Conservation (phyloP, 2,113 vertebrate species). For the Perca schrenkii region DNA sequence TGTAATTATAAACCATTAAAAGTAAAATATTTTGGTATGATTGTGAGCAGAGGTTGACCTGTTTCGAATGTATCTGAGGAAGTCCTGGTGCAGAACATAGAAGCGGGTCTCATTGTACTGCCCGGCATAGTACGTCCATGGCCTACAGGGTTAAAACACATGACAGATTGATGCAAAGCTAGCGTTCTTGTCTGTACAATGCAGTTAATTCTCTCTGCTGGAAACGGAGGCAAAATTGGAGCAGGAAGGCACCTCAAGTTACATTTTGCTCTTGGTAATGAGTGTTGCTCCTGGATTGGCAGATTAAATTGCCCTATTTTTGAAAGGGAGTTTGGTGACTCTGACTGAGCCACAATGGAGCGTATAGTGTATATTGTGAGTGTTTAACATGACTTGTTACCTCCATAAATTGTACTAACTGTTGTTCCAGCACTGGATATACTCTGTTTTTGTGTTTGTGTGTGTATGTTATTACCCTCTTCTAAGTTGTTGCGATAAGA, state of each 20-base stretch:
- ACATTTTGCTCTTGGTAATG: no score
- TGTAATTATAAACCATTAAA: neutral
- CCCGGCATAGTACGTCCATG: slow-evolving; percentile 76
- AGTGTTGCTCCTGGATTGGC: no score
- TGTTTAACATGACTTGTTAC: neutral
- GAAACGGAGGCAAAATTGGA: neutral
- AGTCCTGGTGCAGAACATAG: slow-evolving; percentile 89
- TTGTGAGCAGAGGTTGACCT: slow-evolving; percentile 79
- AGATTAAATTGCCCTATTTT: no score
- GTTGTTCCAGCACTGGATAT: neutral
- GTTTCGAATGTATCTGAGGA: slow-evolving; percentile 90
- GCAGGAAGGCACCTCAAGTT: no score
- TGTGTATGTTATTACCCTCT: neutral
- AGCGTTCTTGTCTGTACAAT: neutral
- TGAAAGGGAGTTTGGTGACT: no score
- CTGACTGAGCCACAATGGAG: no score
- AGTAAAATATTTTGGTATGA: neutral
- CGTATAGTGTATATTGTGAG: no score
- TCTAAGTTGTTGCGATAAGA: neutral
- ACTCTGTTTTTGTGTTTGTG: neutral
- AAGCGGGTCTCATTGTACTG: slow-evolving; percentile 81
- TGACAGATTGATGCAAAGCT: neutral
- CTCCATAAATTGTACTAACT: neutral
- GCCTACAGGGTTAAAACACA: slow-evolving; percentile 59
- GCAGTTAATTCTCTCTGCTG: neutral